Base-by-base conservation (phyloP, 2,888 invertebrate species). In the Cryptocheilus praepositus region DNA sequence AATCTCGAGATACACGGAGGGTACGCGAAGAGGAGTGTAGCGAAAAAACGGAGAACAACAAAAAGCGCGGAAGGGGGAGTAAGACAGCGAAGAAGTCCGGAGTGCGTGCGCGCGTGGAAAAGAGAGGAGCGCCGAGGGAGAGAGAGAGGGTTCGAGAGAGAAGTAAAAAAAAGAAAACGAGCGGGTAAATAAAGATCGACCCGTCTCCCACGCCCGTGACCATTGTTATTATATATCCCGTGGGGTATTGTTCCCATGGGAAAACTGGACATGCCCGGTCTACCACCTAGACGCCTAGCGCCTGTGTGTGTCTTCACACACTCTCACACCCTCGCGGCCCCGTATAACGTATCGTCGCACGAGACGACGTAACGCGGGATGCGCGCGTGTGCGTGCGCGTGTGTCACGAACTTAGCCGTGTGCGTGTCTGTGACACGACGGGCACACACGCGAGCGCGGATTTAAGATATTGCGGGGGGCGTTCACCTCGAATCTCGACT, bases 401-500 rank as follows among this genome's bases (percentile, higher is more conserved):
- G 53, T 36, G 59, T 11, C 51, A 25, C 56, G 56, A 54, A n/a
- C n/a, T n/a, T 28, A 28, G 28, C 28, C 28, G 7, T n/a, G 3
- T 25, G 25, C 25, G 36, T 36, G 36, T 64, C 61, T 57, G 45
- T 36, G 59, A n/a, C 51, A 28, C 56, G 56, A 54, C 44, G 52
- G 25, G 36, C 36, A 64, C 25, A 18, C 81, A 73, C 79, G 67
- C 69, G 69, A 64, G 72, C 82, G 69, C 79, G 82, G 83, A 85
- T 85, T 85, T 85, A 81, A 85, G 85, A 85, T 85, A 85, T 85
- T 81, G 83, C 77, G 83, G 76, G 85, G 84, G 84, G 83, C 85
- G 84, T 85, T 85, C 84, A 84, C 85, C 85, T 85, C 83, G 78
- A 79, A 77, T 83, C 80, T 79, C 78, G 36, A 36, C 36, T 36